phyloP scores from a whole-genome alignment of 2,888 invertebrate species.

The Synergus itoensis region DNA sequence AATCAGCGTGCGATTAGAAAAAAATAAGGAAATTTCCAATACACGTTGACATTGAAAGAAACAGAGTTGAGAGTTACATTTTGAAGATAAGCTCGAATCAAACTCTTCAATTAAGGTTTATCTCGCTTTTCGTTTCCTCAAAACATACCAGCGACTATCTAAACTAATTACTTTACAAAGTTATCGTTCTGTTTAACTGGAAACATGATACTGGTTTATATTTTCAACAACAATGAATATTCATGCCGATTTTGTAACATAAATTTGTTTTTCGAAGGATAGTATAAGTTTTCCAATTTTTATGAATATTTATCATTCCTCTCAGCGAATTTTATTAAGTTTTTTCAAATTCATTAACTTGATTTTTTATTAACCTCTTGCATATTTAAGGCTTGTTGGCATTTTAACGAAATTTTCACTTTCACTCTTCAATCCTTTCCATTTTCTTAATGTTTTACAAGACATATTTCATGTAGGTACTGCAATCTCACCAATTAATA shows the following conservation, averaged over 20 bases:
- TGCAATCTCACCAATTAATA: conserved; percentile 33
- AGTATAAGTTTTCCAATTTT: neutral
- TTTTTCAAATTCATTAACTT: conserved; percentile 14
- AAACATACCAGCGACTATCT: conserved; percentile 7
- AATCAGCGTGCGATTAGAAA: conserved; percentile 33
- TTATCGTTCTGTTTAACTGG: conserved; percentile 13
- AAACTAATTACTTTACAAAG: conserved; percentile 6
- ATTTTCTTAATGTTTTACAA: neutral
- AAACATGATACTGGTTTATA: conserved; percentile 17
- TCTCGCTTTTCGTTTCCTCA: conserved; percentile 10
- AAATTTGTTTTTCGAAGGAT: conserved; percentile 3
- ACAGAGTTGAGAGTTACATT: conserved; percentile 4
- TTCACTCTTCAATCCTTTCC: neutral
- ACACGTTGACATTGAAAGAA: neutral
- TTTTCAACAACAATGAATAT: conserved; percentile 27
- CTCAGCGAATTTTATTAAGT: neutral
- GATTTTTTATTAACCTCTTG: neutral
- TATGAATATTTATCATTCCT: neutral
- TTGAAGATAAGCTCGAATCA: conserved; percentile 15
- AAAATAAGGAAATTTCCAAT: neutral
- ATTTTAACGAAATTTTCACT: neutral
- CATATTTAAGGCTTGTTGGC: conserved; percentile 4
- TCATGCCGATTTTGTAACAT: conserved; percentile 4
- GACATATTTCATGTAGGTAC: conserved; percentile 10
- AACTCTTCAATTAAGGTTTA: conserved; percentile 18